phyloP scores from a whole-genome alignment of 1,140 invertebrate species.

The Apis florea region DNA sequence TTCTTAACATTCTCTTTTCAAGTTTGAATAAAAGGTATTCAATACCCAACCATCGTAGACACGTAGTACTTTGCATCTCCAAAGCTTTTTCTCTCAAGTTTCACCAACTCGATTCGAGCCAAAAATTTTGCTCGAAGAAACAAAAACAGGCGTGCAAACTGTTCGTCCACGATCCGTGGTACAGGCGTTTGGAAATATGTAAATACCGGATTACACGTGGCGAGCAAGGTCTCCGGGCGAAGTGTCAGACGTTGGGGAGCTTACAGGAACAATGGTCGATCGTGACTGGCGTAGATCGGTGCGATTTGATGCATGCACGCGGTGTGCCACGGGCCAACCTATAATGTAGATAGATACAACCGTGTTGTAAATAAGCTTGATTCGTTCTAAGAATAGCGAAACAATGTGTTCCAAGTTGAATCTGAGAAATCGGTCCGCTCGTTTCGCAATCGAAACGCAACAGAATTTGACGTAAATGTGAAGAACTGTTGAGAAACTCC shows the following conservation, averaged over 20 bases:
- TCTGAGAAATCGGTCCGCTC: constrained; percentile 3
- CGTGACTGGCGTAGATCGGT: constrained; percentile 57
- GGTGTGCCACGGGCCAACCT: constrained; percentile 25
- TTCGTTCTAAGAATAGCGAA: constrained; percentile 27
- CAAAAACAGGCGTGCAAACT: not conserved
- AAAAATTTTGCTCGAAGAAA: not conserved
- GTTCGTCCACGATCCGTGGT: not conserved
- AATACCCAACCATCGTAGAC: not conserved
- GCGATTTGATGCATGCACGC: constrained; percentile 38
- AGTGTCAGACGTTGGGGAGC: constrained; percentile 44
- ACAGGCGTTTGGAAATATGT: constrained; percentile 45
- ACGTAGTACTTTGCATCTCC: not conserved
- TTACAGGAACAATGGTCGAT: constrained; percentile 55
- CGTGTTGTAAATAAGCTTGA: constrained; percentile 30
- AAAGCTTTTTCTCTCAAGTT: not conserved
- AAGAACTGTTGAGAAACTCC: too few species aligned
- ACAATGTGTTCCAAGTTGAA: constrained; percentile 30
- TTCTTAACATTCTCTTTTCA: too few species aligned
- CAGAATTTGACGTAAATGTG: too few species aligned
- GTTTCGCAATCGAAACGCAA: constrained; percentile 12
- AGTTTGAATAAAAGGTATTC: too few species aligned
- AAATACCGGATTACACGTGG: constrained; percentile 58
- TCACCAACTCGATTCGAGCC: not conserved
- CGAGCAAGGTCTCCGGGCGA: constrained; percentile 40
- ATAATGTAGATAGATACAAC: constrained; percentile 39